Evolutionary conservation across 2,797 vertebrate genomes (phyloP).

Genomic region (Liparis tanakae): DNA sequence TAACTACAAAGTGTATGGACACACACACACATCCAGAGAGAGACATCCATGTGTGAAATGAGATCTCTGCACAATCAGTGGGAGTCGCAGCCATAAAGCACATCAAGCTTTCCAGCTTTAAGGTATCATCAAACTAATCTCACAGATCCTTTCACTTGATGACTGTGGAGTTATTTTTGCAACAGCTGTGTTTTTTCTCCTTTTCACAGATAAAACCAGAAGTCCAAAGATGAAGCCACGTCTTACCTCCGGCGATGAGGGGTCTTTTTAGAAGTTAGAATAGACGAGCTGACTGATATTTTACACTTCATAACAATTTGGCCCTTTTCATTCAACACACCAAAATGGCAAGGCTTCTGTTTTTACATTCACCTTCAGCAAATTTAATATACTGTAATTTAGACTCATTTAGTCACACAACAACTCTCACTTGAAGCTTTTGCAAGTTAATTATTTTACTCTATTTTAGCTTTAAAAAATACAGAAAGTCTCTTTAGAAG

Average conservation of each 20-base stretch:
- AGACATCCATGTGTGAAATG: constrained; percentile 84
- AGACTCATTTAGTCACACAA: not conserved
- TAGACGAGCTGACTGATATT: not conserved
- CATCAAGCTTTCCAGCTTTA: constrained; percentile 67
- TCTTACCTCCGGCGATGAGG: not conserved
- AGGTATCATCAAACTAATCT: constrained; percentile 70
- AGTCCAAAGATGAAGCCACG: constrained; percentile 16
- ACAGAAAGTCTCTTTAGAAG: not conserved
- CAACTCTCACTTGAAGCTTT: not conserved
- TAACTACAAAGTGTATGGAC: constrained; percentile 69
- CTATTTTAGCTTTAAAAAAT: constrained; percentile 3
- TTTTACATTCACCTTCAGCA: not conserved
- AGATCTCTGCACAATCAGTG: constrained; percentile 77
- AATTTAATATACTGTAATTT: not conserved
- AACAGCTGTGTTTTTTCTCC: constrained; percentile 47
- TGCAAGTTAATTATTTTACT: not conserved
- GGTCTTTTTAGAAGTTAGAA: not conserved
- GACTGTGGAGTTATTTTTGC: constrained; percentile 47
- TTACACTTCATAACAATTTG: not conserved
- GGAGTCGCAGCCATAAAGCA: constrained; percentile 75
- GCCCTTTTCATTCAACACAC: not conserved
- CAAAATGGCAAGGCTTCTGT: not conserved
- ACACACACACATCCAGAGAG: constrained; percentile 50
- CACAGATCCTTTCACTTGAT: constrained; percentile 58
- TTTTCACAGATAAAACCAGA: constrained; percentile 54